Evolutionary conservation across 2,888 invertebrate genomes (phyloP), one percentile per base, ranked within the genome.

Genomic region (Drosophila lutescens): DNA sequence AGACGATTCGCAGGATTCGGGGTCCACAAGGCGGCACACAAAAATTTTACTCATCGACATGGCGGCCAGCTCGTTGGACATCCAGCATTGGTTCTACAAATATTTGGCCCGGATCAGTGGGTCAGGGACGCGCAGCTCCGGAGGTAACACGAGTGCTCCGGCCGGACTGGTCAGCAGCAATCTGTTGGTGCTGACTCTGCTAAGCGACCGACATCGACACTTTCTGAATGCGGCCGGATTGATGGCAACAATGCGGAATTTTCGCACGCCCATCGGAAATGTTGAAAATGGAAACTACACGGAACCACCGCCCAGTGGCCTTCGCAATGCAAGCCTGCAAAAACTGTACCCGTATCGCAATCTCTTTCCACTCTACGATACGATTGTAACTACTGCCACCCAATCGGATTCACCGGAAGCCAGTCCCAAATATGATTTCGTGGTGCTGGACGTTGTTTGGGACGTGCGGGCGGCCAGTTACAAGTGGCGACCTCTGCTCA

Each of bases 11-110:
- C 12, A 15, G 40, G 58, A 26, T 6, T 23, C 41, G 15, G 34
- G 32, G 15, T 34, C 49, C 62, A 13, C 20, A 15, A 63, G 61
- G 53, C 82, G 77, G 30, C 78, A 90, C 56, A 91, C 91, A 12
- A 92, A 92, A 85, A 86, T 92, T 5, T 74, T 92, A 50, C 85
- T 92, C 68, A 92, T 92, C 80, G 92, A 92, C 76, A 90, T 91
- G 67, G 88, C 90, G 73, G 92, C 91, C 56, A 89, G 86, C 66
- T 91, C 92, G 57, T 91, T 92, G 53, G 91, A 91, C 83, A 89
- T 88, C 38, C 88, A 91, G 71, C 91, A 91, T 82, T 84, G 87
- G 58, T 91, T 92, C 80, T 92, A 92, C 84, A 90, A 90, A 74
- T 90, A 90, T 83, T 83, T 92, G 66, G 86, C 88, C 59, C 86